Conservation (phyloP, 2,797 vertebrate species). For the Gymnothorax javanicus region DNA sequence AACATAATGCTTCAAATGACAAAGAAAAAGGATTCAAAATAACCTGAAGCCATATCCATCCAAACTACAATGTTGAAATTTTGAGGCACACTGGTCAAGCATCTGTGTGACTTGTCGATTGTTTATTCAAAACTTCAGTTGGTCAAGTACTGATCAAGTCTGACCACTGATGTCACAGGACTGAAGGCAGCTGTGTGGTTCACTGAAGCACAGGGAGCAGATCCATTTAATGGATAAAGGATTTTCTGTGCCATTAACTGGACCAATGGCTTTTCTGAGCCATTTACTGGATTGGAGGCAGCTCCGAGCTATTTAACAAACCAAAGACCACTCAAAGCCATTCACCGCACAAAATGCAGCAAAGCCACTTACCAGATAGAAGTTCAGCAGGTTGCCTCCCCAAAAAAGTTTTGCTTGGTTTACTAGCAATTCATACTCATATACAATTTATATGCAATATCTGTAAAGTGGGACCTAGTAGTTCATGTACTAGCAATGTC, state of each 20-base stretch:
- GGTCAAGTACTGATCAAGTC: background rate
- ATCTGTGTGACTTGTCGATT: too few relatives aligned
- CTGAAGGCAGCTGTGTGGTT: background rate
- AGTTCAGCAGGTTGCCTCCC: too few relatives aligned
- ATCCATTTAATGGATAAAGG: too few relatives aligned
- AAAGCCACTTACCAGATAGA: too few relatives aligned
- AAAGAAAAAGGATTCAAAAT: constrained; percentile 6
- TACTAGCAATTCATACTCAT: background rate
- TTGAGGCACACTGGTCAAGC: background rate
- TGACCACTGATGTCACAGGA: background rate
- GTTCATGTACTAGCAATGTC: background rate
- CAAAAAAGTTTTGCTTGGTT: too few relatives aligned
- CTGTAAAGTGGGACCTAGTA: background rate
- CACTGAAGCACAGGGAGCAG: too few relatives aligned
- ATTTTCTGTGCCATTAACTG: too few relatives aligned
- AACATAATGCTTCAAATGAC: constrained; percentile 30
- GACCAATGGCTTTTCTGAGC: too few relatives aligned
- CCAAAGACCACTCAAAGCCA: too few relatives aligned
- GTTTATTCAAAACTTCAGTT: background rate
- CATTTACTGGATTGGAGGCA: too few relatives aligned
- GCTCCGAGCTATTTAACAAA: too few relatives aligned
- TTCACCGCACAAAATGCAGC: too few relatives aligned
- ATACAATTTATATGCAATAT: background rate
- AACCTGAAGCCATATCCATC: constrained; percentile 13
- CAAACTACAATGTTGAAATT: background rate